Base-by-base conservation (phyloP, 2,888 invertebrate species). In the Luffia ferchaultella region DNA sequence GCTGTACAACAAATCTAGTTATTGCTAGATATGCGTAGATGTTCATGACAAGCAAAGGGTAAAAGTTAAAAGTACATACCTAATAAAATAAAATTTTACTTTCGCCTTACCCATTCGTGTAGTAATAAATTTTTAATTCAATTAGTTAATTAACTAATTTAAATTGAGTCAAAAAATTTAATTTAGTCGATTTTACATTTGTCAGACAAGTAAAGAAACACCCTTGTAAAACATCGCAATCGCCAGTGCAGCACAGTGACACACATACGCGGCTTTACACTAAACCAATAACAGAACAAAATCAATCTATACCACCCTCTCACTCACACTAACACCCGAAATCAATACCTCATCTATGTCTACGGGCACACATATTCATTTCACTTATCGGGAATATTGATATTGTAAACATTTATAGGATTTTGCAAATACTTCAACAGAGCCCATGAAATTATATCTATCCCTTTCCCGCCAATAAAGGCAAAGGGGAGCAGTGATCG, bases 281-380 rank as follows among this genome's bases (percentile, higher is more conserved):
- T 80, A 82, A 82, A 80, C 80, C 82, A 80, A 82, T 80, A 83
- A 80, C 80, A 76, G 70, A 79, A 80, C 75, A 70, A 78, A 83
- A 80, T 79, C 80, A 80, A 82, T 82, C 79, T 68, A 77, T 75
- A 74, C 73, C 72, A 74, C 77, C 80, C 80, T 79, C 80, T 73
- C 66, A 70, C 72, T 49, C 75, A 76, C 70, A 76, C 79, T 48
- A 54, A 30, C 49, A 54, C 52, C 65, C 50, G 53, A 57, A 76
- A 78, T 76, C 76, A 75, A 74, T 73, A 71, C 71, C 70, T 64
- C 69, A 54, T 62, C 57, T 60, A 64, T 64, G 57, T 58, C 54
- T 61, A 75, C 67, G 60, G 68, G 65, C 65, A 70, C 70, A 56
- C 57, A 64, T 60, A 63, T 62, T 62, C 55, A 49, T 40, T 53